These are phyloP conservation scores for Sitophilus oryzae DNA, from an alignment of 1,140 invertebrate species.

Conservation along the genomic window DNA sequence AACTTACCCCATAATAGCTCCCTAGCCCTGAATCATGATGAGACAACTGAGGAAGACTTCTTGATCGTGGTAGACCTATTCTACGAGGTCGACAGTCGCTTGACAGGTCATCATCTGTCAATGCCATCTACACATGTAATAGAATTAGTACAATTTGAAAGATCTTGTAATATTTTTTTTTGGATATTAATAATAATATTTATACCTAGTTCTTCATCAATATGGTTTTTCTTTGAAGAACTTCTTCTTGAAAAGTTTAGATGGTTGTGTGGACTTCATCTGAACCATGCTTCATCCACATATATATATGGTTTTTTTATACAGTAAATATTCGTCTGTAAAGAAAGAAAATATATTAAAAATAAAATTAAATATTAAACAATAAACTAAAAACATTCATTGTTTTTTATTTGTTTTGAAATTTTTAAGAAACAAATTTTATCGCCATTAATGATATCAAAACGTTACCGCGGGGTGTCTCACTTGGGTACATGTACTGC, in stretches of 20 bases:
- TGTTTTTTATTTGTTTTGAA: neutral
- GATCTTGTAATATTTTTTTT: neutral
- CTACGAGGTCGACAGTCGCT: constrained; percentile 35
- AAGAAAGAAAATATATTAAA: neutral
- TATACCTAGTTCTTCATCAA: neutral
- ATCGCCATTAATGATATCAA: too few species aligned
- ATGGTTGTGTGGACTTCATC: neutral
- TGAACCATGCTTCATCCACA: neutral
- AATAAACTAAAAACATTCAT: neutral
- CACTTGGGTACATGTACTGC: neutral
- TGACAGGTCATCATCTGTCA: constrained; percentile 34
- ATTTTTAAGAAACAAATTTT: too few species aligned
- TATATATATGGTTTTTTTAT: neutral
- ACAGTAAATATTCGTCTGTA: neutral
- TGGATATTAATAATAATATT: neutral
- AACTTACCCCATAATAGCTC: constrained; percentile 44
- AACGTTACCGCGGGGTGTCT: neutral
- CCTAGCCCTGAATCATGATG: constrained; percentile 45
- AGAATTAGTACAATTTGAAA: neutral
- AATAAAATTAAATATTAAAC: neutral
- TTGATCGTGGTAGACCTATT: constrained; percentile 39
- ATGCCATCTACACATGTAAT: constrained; percentile 17
- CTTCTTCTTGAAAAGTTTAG: neutral
- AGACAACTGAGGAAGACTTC: constrained; percentile 46
- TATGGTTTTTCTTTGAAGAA: neutral